phyloP scores from a whole-genome alignment of 2,888 invertebrate genomes.

The Pandemis cinnamomeana region DNA sequence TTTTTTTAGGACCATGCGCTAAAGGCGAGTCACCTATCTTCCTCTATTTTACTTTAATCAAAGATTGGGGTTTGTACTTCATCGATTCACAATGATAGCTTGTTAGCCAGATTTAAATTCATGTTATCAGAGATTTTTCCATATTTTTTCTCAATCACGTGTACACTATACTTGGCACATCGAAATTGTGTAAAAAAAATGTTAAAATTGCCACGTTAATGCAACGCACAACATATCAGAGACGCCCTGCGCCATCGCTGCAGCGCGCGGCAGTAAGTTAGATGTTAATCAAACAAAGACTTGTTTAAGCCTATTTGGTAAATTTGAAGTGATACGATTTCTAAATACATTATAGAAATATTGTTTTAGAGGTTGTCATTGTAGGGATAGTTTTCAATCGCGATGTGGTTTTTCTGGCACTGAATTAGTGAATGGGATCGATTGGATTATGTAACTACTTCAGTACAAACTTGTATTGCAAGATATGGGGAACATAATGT shows the following conservation, averaged over 20 bases:
- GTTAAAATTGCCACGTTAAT: neutral
- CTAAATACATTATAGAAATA: constrained; percentile 45
- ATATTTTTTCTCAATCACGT: too few species aligned
- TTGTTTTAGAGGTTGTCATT: constrained; percentile 38
- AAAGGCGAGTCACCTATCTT: too few species aligned
- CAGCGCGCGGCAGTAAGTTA: constrained; percentile 45
- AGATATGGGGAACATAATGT: neutral
- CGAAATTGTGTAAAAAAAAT: too few species aligned
- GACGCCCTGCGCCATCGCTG: constrained; percentile 61
- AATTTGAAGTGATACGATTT: constrained; percentile 70
- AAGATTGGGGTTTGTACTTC: too few species aligned
- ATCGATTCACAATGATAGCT: too few species aligned
- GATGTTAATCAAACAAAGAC: constrained; percentile 67
- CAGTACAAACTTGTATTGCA: neutral
- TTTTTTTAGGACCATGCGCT: too few species aligned
- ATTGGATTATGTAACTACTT: neutral
- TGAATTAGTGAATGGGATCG: neutral
- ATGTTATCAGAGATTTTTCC: too few species aligned
- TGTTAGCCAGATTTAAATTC: too few species aligned
- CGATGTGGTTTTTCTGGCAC: constrained; percentile 31
- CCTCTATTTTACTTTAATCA: too few species aligned
- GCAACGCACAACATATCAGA: constrained; percentile 62
- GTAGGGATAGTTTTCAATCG: constrained; percentile 24
- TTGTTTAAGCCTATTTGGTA: constrained; percentile 58
- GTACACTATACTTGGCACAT: too few species aligned